Evolutionary conservation across 2,797 vertebrate species (phyloP).

Genomic region (Gallirallus australis): DNA sequence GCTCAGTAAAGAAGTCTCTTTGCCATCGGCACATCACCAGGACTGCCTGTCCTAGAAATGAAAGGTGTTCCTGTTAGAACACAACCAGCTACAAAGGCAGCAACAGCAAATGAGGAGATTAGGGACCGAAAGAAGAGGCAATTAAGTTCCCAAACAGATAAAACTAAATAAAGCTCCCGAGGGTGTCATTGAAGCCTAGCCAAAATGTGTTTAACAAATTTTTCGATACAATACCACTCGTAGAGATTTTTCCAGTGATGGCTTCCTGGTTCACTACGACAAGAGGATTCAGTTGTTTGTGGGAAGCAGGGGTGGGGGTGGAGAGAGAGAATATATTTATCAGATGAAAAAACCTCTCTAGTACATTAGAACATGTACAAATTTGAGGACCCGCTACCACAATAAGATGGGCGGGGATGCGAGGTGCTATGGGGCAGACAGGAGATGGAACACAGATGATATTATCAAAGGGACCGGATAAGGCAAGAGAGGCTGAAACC

Average conservation of each 20-base stretch:
- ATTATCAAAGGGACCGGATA: neutral
- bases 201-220: neutral
- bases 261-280: neutral
- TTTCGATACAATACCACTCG: neutral
- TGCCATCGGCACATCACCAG: neutral
- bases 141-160: neutral
- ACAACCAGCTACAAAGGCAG: neutral
- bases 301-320: too few species aligned
- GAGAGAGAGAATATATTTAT: neutral
- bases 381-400: neutral
- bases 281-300: too few species aligned
- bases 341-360: neutral
- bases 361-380: neutral
- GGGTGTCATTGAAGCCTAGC: neutral
- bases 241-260: neutral
- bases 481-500: neutral
- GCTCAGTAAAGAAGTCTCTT: neutral
- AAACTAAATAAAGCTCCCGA: neutral
- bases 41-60: neutral
- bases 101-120: neutral
- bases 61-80: neutral
- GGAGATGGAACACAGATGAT: neutral
- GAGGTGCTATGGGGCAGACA: too few species aligned
- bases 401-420: neutral
- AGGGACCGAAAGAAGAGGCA: neutral